Conservation (phyloP, 2,888 invertebrate genomes). For the Chalcosyrphus nemorum region DNA sequence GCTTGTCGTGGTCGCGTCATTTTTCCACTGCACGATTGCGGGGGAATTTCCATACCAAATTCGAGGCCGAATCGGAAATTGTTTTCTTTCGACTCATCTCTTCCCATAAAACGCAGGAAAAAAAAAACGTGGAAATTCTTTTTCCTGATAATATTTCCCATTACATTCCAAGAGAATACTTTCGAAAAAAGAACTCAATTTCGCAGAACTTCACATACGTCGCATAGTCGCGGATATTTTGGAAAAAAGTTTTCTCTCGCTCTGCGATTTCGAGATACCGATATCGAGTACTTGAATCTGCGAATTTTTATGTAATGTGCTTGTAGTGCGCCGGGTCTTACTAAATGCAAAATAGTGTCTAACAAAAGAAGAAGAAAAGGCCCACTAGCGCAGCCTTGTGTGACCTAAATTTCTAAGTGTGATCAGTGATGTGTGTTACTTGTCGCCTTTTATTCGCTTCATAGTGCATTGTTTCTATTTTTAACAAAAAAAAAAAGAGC, state of each 20-base stretch:
- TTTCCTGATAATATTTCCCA: conserved; percentile 26
- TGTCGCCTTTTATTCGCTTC: neutral
- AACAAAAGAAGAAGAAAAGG: neutral
- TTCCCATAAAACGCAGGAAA: conserved; percentile 18
- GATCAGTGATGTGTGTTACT: conserved; percentile 16
- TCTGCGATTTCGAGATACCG: neutral
- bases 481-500: neutral
- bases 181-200: neutral
- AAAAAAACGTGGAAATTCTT: conserved; percentile 47
- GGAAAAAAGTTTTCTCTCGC: neutral
- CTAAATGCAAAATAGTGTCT: conserved; percentile 19
- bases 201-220: neutral
- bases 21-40: conserved; percentile 38
- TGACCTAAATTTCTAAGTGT: conserved; percentile 51
- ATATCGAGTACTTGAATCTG: neutral
- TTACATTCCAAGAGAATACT: conserved; percentile 49
- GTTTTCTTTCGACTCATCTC: conserved; percentile 14
- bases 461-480: conserved; percentile 30
- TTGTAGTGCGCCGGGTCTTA: conserved; percentile 12
- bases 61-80: conserved; percentile 31
- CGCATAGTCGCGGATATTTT: neutral
- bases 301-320: conserved; percentile 46
- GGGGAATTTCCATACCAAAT: conserved; percentile 54
- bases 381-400: conserved; percentile 13
- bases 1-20: conserved; percentile 60